Evolutionary conservation across 2,797 vertebrate species (phyloP).

Genomic region (Astyanax mexicanus): DNA sequence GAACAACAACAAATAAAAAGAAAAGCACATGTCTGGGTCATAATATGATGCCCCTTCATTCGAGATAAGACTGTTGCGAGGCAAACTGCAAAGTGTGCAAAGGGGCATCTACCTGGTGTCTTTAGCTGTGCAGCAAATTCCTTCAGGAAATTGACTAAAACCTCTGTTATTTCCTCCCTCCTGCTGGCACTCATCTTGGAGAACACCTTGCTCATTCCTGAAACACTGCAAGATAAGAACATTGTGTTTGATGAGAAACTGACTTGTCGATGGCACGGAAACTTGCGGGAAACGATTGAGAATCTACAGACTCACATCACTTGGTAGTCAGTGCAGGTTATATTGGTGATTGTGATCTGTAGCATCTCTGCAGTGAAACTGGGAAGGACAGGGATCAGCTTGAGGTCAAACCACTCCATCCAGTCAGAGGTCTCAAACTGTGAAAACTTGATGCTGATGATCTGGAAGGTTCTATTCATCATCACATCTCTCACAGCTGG

Average conservation of each 20-base stretch:
- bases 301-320: constrained; percentile 33
- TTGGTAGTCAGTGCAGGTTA: neutral
- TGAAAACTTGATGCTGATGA: constrained; percentile 49
- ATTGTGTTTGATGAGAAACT: neutral
- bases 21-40: neutral
- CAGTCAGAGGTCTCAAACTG: constrained; percentile 41
- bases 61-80: neutral
- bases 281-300: no score
- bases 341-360: neutral
- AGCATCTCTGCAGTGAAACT: constrained; percentile 62
- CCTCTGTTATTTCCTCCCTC: constrained; percentile 23
- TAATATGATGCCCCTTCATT: neutral
- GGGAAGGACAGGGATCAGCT: constrained; percentile 56
- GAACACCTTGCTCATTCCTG: constrained; percentile 45
- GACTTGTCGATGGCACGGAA: no score
- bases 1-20: no score
- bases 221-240: constrained; percentile 47
- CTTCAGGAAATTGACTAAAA: constrained; percentile 51
- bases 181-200: neutral
- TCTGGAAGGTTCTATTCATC: no score
- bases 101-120: neutral
- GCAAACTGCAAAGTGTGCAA: neutral
- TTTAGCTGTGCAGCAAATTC: neutral
- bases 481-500: no score
- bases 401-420: constrained; percentile 51